phyloP scores from a whole-genome alignment of 2,888 invertebrate genomes.

The Agonopterix alstromeriana region DNA sequence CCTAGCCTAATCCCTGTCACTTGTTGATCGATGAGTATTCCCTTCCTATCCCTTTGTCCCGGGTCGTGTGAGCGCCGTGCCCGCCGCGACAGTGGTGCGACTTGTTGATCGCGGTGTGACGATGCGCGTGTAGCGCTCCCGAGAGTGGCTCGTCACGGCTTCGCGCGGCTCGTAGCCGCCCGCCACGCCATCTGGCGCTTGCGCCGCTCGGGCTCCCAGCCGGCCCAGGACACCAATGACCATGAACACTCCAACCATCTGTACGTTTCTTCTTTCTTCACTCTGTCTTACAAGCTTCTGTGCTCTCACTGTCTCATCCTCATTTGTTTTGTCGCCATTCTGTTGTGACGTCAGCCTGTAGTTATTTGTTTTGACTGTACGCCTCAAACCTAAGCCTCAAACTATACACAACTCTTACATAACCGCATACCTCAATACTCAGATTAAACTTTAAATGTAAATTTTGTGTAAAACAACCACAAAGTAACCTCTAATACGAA shows the following conservation, averaged over 20 bases:
- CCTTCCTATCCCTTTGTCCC: conserved; percentile 12
- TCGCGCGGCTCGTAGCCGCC: conserved; percentile 83
- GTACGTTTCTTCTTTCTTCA: conserved; percentile 69
- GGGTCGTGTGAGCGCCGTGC: conserved; percentile 36
- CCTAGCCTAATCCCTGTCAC: conserved; percentile 24
- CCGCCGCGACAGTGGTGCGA: conserved; percentile 25
- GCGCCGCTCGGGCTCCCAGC: conserved; percentile 75
- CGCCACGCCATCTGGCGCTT: conserved; percentile 84
- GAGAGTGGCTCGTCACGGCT: conserved; percentile 81
- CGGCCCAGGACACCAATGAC: conserved; percentile 68
- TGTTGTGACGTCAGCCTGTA: not conserved
- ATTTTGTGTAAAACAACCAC: conserved; percentile 7
- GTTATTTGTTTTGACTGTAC: not conserved
- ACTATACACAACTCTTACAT: not conserved
- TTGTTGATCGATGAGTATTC: conserved; percentile 37
- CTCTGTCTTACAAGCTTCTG: conserved; percentile 33
- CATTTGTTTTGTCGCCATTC: not conserved
- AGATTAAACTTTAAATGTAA: not conserved
- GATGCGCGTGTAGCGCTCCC: conserved; percentile 62
- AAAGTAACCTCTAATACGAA: conserved; percentile 7
- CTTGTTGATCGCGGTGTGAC: conserved; percentile 52
- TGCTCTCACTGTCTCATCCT: conserved; percentile 7
- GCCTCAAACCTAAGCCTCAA: too few species aligned
- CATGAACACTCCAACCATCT: conserved; percentile 74
- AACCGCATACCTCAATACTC: conserved; percentile 1